Conservation (phyloP, 1,140 invertebrate genomes). For the Drosophila kepulauana region DNA sequence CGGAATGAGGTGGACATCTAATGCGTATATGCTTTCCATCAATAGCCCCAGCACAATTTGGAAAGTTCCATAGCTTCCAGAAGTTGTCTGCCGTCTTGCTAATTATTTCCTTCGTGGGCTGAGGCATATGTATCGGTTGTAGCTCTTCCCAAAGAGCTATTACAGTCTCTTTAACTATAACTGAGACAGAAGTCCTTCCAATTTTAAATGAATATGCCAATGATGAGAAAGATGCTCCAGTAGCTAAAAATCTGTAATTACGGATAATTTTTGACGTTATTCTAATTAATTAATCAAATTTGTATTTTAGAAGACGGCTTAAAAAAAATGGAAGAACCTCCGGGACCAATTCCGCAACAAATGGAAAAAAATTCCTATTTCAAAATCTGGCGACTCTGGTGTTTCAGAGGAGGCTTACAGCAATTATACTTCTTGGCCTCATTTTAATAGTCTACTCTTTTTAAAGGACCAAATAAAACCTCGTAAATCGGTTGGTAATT, state of each 20-base stretch:
- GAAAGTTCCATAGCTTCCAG: slow-evolving; percentile 20
- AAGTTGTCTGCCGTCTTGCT: slow-evolving; percentile 14
- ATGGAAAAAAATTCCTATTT: slow-evolving; percentile 11
- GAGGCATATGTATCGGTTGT: slow-evolving; percentile 25
- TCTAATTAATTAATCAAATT: slow-evolving; percentile 18
- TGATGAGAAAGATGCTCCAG: slow-evolving; percentile 1
- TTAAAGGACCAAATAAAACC: slow-evolving; percentile 19
- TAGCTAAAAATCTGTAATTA: slow-evolving; percentile 2
- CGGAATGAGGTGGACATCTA: slow-evolving; percentile 63
- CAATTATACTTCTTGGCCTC: slow-evolving; percentile 7
- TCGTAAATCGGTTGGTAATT: slow-evolving; percentile 5
- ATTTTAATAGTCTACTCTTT: slow-evolving; percentile 11
- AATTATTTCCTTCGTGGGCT: slow-evolving; percentile 17
- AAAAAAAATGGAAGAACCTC: slow-evolving; percentile 29
- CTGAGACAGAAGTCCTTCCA: slow-evolving; percentile 26
- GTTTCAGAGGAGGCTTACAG: slow-evolving; percentile 2
- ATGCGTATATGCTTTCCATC: slow-evolving; percentile 61
- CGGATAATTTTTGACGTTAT: slow-evolving; percentile 5
- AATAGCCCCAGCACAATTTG: slow-evolving; percentile 2
- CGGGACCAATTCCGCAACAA: slow-evolving; percentile 23
- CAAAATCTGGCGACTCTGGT: slow-evolving; percentile 19
- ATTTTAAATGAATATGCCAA: background rate
- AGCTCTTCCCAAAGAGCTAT: slow-evolving; percentile 31
- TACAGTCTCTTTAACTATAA: slow-evolving; percentile 33
- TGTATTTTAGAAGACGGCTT: slow-evolving; percentile 24